Base-by-base conservation (phyloP, 2,888 invertebrate genomes). In the Drosophila histrio region DNA sequence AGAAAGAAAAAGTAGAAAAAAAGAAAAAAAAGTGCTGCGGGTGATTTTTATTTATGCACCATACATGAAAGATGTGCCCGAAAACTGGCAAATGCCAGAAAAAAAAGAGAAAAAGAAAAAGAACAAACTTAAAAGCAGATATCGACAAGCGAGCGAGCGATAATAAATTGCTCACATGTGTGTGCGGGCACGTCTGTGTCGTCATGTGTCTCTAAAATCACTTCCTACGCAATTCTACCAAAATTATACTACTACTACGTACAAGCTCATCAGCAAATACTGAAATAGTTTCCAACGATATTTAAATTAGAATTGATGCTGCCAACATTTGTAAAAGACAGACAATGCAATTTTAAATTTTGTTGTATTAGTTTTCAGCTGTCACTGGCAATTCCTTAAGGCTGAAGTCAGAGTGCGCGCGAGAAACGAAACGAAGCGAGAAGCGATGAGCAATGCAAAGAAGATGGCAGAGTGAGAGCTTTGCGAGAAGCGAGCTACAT, bases 21-120 rank as follows among this genome's bases (percentile, higher is more conserved):
- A 19, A 54, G 30, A 43, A 43, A 34, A 34, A 24, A 39, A 66
- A 49, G 66, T 80, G 72, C 83, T 82, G 77, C 86, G 83, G 83
- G 79, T 75, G 77, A 82, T 75, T 85, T 82, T 85, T 85, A 82
- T 79, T 82, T 82, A 70, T 70, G 73, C 59, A 26, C 38, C 43
- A 30, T 44, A 58, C 68, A 60, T 38, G 50, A 26, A 50, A 58
- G 57, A 47, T 58, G 54, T 47, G 57, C 36, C 13, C 39, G n/a
- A 56, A 46, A 46, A 26, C 49, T 54, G 56, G 59, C 28, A 56
- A 66, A 26, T 28, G 21, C 17, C n/a, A 21, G 11, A 41, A 41
- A 24, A 13, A 24, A 41, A 5, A 19, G 17, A 21, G 13, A 1
- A 13, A 21, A 22, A 5, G 9, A 11, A 17, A 15, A 34, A 24